Percentiles rank a stretch among this genome's conserved stretches.
Evolutionary conservation across 2,797 vertebrate genomes (phyloP).

Genomic region (Fratercula arctica): DNA sequence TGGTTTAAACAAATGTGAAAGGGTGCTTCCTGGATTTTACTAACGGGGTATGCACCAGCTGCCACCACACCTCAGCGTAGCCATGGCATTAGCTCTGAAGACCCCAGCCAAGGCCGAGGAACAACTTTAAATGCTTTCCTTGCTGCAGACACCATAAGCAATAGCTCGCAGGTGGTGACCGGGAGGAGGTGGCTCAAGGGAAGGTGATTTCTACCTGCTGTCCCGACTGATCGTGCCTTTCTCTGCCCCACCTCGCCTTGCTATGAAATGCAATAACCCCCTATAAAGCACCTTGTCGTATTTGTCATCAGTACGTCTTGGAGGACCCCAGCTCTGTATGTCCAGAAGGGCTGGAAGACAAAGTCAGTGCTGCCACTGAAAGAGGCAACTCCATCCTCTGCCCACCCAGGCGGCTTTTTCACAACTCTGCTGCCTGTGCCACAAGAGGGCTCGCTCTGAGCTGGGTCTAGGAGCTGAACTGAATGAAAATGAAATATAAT

Average conservation of each 20-base stretch:
- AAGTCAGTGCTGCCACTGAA: neutral
- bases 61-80: neutral
- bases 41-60: neutral
- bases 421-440: neutral
- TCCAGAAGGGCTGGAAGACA: neutral
- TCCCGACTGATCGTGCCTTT: rapidly evolving
- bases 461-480: neutral
- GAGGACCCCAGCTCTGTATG: neutral
- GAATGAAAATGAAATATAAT: neutral
- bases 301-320: neutral
- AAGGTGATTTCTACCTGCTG: neutral
- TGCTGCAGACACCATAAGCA: neutral
- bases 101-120: neutral
- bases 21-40: neutral
- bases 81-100: neutral
- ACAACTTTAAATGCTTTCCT: neutral
- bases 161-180: neutral
- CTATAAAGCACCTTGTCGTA: neutral
- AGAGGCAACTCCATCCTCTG: neutral
- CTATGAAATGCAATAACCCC: neutral
- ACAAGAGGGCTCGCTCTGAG: neutral
- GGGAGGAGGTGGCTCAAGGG: too few species aligned
- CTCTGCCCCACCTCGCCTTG: neutral
- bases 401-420: neutral
- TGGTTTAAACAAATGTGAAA: neutral